Percentiles rank a stretch among this genome's conserved stretches.
Conservation (phyloP, 2,888 invertebrate genomes). For the Thera obeliscata region DNA sequence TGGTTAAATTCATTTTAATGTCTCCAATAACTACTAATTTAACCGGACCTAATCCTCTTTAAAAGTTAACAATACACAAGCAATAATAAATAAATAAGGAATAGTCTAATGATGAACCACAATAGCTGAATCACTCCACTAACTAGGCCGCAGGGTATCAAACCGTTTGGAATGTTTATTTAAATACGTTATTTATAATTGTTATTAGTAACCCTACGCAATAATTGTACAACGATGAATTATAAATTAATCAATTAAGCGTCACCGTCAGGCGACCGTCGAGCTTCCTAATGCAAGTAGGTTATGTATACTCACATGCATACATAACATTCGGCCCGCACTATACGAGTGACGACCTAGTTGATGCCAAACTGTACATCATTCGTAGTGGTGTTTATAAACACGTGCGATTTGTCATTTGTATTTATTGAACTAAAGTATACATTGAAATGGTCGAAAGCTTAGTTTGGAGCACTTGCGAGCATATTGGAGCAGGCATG, state of each 20-base stretch:
- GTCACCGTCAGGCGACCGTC: slow-evolving; percentile 2
- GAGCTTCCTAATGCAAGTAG: slow-evolving; percentile 11
- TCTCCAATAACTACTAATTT: slow-evolving; percentile 11
- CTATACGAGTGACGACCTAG: background rate
- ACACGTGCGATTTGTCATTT: background rate
- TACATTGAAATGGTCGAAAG: no score
- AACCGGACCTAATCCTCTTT: background rate
- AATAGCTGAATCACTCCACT: background rate
- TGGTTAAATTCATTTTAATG: slow-evolving; percentile 18
- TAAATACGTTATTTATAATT: background rate
- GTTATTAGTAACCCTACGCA: slow-evolving; percentile 12
- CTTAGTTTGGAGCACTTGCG: no score
- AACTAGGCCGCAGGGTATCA: background rate
- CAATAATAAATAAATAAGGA: background rate
- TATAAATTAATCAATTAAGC: slow-evolving; percentile 10
- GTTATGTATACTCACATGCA: background rate
- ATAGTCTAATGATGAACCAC: no score
- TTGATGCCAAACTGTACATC: background rate
- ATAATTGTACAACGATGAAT: slow-evolving; percentile 26
- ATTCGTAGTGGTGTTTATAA: background rate
- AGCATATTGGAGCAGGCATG: no score
- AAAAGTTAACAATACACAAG: background rate
- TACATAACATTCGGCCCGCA: background rate
- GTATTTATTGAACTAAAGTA: no score
- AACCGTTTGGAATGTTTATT: background rate